Conservation (phyloP, 2,888 invertebrate genomes). For the Pyrocoelia pectoralis region DNA sequence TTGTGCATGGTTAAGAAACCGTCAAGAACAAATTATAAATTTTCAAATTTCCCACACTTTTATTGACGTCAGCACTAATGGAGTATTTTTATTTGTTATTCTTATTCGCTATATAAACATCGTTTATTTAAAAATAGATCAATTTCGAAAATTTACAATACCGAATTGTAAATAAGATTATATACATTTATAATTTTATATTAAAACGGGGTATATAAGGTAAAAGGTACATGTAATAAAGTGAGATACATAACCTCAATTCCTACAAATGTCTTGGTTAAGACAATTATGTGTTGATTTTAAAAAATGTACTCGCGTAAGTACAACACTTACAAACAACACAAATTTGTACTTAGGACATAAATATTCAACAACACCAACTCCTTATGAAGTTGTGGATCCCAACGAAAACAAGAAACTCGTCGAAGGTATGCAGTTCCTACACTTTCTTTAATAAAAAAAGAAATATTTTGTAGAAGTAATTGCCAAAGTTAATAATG, state of each 20-base stretch:
- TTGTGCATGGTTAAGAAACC: too few relatives aligned
- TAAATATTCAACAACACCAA: conserved; percentile 16
- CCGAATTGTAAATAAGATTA: too few relatives aligned
- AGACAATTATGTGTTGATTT: conserved; percentile 19
- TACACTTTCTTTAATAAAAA: not conserved
- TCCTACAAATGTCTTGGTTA: conserved; percentile 21
- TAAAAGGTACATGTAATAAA: not conserved
- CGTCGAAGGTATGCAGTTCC: conserved; percentile 41
- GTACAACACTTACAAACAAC: not conserved
- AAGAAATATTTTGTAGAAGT: conserved; percentile 69
- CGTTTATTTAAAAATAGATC: too few relatives aligned
- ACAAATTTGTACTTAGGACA: not conserved
- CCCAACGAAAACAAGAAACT: conserved; percentile 45
- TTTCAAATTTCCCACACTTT: too few relatives aligned
- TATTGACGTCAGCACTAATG: too few relatives aligned
- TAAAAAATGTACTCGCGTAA: conserved; percentile 4
- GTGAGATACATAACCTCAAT: conserved; percentile 21
- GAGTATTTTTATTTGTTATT: too few relatives aligned
- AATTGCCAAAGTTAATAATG: conserved; percentile 67
- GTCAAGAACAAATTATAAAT: too few relatives aligned
- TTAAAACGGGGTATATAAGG: not conserved
- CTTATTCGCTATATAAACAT: too few relatives aligned
- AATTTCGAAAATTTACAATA: too few relatives aligned
- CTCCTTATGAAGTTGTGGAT: conserved; percentile 53
- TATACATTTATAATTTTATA: too few relatives aligned